Percentiles rank a stretch among this genome's conserved stretches.
phyloP scores from a whole-genome alignment of 2,113 vertebrate species.

The Siphamia tubifer region DNA sequence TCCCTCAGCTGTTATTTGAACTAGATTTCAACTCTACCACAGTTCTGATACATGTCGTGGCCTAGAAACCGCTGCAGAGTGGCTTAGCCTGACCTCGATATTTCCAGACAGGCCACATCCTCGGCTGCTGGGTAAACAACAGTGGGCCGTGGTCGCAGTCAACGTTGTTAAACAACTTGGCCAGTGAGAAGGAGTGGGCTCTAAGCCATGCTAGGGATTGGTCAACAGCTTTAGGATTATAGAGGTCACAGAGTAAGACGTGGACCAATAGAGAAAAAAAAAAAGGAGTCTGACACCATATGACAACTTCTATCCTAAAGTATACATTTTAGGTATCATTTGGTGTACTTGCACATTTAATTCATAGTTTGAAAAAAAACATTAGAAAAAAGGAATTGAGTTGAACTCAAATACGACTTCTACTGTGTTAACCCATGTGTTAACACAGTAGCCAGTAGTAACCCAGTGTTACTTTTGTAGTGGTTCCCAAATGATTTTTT shows the following conservation, averaged over 20 bases:
- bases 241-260: constrained; percentile 30
- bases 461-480: too few species aligned
- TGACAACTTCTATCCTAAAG: too few species aligned
- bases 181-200: constrained; percentile 4
- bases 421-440: too few species aligned
- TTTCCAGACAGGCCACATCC: constrained; percentile 63
- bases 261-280: not conserved
- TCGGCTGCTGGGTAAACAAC: constrained; percentile 62
- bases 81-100: constrained; percentile 69
- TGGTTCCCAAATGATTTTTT: too few species aligned
- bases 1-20: constrained; percentile 62
- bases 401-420: too few species aligned
- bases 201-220: constrained; percentile 31
- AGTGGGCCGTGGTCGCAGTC: constrained; percentile 16
- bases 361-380: too few species aligned
- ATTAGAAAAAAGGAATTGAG: too few species aligned
- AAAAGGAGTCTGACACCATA: not conserved
- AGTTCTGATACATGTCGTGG: constrained; percentile 58
- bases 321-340: too few species aligned
- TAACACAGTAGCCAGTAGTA: too few species aligned
- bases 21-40: constrained; percentile 55
- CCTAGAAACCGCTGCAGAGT: constrained; percentile 63
- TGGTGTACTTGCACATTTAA: too few species aligned
- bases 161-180: constrained; percentile 42
- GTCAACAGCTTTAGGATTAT: constrained; percentile 49